Conservation (phyloP, 2,113 vertebrate species). For the Osmerus mordax region DNA sequence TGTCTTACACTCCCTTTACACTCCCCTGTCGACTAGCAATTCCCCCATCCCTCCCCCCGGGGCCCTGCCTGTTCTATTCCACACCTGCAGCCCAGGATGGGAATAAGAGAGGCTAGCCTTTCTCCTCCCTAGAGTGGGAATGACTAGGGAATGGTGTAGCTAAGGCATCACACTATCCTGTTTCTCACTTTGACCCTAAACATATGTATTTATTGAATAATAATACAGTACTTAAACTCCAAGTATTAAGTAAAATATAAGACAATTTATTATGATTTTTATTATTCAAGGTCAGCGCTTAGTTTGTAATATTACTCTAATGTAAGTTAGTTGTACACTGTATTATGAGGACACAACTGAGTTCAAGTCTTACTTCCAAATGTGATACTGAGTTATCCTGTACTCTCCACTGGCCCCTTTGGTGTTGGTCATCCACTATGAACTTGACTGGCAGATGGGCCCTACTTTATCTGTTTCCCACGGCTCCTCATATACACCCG, state of each 20-base stretch:
- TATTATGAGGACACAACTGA: neutral
- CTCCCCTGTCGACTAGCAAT: conserved; percentile 40
- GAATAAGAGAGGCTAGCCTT: conserved; percentile 54
- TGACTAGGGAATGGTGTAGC: conserved; percentile 46
- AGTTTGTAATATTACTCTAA: too few relatives aligned
- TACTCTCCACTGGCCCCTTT: conserved; percentile 51
- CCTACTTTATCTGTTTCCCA: conserved; percentile 33
- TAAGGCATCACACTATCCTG: conserved; percentile 17
- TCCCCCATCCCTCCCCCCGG: conserved; percentile 46
- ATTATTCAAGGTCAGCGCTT: too few relatives aligned
- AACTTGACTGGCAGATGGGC: conserved; percentile 68
- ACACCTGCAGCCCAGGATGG: conserved; percentile 74
- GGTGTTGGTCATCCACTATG: conserved; percentile 38
- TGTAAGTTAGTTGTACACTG: too few relatives aligned
- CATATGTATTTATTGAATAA: neutral
- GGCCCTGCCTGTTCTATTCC: conserved; percentile 56
- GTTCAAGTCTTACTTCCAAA: conserved; percentile 13
- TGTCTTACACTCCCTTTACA: conserved; percentile 32
- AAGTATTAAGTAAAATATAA: too few relatives aligned
- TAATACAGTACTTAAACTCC: neutral
- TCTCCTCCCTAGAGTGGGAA: conserved; percentile 48
- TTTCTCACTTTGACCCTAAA: conserved; percentile 15
- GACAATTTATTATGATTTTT: too few relatives aligned
- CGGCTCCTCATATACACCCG: conserved; percentile 20
- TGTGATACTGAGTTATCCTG: conserved; percentile 43